These are phyloP conservation scores for Cremastinae sp. DNA, from an alignment of 2,888 invertebrate genomes.

Conservation along the genomic window DNA sequence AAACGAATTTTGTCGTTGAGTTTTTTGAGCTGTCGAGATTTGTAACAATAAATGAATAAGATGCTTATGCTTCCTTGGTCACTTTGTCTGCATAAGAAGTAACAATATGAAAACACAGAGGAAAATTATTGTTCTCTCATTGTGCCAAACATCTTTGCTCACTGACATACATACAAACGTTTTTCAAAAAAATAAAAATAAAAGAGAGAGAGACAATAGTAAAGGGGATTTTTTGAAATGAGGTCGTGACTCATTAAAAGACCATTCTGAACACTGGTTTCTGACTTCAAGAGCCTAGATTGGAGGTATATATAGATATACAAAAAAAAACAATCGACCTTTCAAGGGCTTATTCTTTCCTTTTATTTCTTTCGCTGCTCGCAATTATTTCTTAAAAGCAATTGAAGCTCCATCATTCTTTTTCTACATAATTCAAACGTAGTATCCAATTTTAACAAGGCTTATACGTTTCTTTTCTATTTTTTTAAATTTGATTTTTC, in stretches of 20 bases:
- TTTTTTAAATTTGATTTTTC: too few species aligned
- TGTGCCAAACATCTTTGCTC: constrained; percentile 7
- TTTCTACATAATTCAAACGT: not conserved
- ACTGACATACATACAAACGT: constrained; percentile 17
- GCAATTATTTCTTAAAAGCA: not conserved
- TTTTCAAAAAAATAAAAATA: constrained; percentile 5
- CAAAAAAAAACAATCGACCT: not conserved
- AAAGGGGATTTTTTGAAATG: too few species aligned
- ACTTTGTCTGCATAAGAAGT: not conserved
- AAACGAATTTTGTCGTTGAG: constrained; percentile 2
- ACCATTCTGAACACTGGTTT: constrained; percentile 2
- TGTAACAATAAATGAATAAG: not conserved
- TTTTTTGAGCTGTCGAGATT: constrained; percentile 12
- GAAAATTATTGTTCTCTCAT: not conserved
- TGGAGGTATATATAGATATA: not conserved
- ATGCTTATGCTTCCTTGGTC: constrained; percentile 1
- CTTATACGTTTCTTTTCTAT: too few species aligned
- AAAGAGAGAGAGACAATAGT: constrained; percentile 4
- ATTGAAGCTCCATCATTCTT: not conserved
- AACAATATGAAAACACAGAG: not conserved
- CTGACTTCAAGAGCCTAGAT: not conserved
- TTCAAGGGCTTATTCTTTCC: not conserved
- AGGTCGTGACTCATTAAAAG: constrained; percentile 29
- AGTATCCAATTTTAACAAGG: too few species aligned
- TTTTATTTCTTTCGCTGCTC: not conserved